These are phyloP conservation scores for Agelastica alni DNA, from an alignment of 2,888 invertebrate species.

Conservation along the genomic window DNA sequence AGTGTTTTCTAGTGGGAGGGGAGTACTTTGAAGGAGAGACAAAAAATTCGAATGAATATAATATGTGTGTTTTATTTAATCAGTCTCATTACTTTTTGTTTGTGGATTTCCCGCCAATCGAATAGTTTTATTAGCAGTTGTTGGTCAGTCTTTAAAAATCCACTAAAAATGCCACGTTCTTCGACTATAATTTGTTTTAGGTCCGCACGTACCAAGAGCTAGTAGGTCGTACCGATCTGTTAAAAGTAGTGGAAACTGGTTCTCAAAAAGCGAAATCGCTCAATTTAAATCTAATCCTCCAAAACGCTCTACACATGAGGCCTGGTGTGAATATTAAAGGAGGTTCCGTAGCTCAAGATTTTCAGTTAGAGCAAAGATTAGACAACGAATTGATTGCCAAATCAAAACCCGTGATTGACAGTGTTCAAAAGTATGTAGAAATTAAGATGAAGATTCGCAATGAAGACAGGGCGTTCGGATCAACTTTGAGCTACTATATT, in stretches of 20 bases:
- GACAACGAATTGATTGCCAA: constrained; percentile 79
- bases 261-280: constrained; percentile 81
- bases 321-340: constrained; percentile 90
- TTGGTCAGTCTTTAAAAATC: too few relatives aligned
- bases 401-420: constrained; percentile 74
- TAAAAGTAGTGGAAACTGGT: constrained; percentile 73
- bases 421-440: constrained; percentile 67
- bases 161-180: too few relatives aligned
- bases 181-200: too few relatives aligned
- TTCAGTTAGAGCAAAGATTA: constrained; percentile 81
- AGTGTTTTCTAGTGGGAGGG: too few relatives aligned
- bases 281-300: constrained; percentile 82
- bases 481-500: constrained; percentile 92
- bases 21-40: too few relatives aligned
- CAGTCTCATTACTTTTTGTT: too few relatives aligned
- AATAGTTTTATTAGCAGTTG: too few relatives aligned
- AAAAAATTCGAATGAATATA: too few relatives aligned
- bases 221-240: constrained; percentile 87
- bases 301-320: constrained; percentile 86
- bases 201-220: constrained; percentile 65
- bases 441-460: constrained; percentile 84
- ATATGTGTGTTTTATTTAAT: too few relatives aligned
- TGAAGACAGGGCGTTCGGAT: constrained; percentile 89
- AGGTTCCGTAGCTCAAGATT: constrained; percentile 81
- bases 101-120: too few relatives aligned